phyloP scores from a whole-genome alignment of 2,888 invertebrate genomes.

The Tetragnatha montana region DNA sequence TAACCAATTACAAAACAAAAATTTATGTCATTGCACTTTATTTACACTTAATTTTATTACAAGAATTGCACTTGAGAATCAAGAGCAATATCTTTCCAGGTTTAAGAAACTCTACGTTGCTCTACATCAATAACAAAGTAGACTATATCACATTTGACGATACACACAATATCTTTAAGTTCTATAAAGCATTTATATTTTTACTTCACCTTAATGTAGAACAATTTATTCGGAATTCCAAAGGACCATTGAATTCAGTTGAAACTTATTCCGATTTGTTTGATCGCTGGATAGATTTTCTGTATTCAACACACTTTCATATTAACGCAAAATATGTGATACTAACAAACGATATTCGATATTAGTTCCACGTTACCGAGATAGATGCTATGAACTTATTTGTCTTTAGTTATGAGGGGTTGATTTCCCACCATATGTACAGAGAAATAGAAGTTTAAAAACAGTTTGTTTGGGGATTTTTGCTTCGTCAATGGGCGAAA shows the following conservation, averaged over 20 bases:
- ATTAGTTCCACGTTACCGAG: background rate
- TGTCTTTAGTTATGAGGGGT: background rate
- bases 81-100: conserved; percentile 60
- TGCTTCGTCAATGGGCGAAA: background rate
- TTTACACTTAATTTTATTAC: conserved; percentile 60
- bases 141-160: conserved; percentile 64
- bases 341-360: background rate
- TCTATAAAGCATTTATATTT: conserved; percentile 53
- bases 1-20: conserved; percentile 48
- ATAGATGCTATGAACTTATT: background rate
- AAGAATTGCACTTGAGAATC: conserved; percentile 59
- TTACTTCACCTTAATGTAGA: conserved; percentile 41
- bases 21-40: conserved; percentile 50
- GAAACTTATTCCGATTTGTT: conserved; percentile 3
- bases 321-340: background rate
- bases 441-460: conserved; percentile 10
- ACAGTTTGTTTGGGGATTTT: conserved; percentile 9
- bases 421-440: background rate
- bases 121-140: conserved; percentile 53
- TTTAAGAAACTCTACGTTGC: conserved; percentile 59
- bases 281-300: background rate
- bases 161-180: conserved; percentile 58
- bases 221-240: conserved; percentile 21
- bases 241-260: conserved; percentile 3
- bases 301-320: background rate